Evolutionary conservation across 2,888 invertebrate species (phyloP), one percentile per base, ranked within the genome.

Genomic region (Chymomyza caudatula): DNA sequence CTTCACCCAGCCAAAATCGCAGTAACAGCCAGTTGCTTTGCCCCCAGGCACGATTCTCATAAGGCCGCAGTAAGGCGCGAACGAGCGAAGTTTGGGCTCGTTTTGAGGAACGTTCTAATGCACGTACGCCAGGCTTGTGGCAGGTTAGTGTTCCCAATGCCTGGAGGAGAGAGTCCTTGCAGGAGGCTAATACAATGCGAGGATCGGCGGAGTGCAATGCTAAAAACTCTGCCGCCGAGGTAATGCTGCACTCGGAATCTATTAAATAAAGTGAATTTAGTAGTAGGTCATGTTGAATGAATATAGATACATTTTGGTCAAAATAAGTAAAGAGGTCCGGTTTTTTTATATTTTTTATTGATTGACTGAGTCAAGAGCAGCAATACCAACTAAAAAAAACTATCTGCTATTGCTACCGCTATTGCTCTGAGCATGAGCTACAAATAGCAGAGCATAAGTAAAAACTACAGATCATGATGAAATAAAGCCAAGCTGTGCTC

Each of bases 21-120:
- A 96, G 93, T 44, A 96, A 91, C 69, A 96, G 93, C 95, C 96
- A 96, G 91, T 96, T 96, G 57, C 95, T 95, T 84, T 96, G 96
- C 15, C 95, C 96, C 95, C 95, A 93, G 1, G 95, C 95, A 42
- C 96, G 92, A 88, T 95, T 95, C 89, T 95, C 95, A 85, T 96
- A 96, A 0, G 96, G 96, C 5, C 94, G 92, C 22, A 96, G 89
- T 65, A 96, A 89, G 63, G 94, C 93, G 43, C 93, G 92, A 0
- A 95, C 92, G 91, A 96, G 92, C 44, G 91, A 91, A 80, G 92
- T 87, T 78, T 93, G 94, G 68, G 94, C 93, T 15, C 65, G 68
- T 65, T 79, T 88, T 1, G 94, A 93, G 17, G 95, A 92, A 66
- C 91, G 92, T 86, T 96, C 96, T 4, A 96, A 91, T 0, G 94